Evolutionary conservation across 2,888 invertebrate species (phyloP).

Genomic region (Phorcus lineatus): DNA sequence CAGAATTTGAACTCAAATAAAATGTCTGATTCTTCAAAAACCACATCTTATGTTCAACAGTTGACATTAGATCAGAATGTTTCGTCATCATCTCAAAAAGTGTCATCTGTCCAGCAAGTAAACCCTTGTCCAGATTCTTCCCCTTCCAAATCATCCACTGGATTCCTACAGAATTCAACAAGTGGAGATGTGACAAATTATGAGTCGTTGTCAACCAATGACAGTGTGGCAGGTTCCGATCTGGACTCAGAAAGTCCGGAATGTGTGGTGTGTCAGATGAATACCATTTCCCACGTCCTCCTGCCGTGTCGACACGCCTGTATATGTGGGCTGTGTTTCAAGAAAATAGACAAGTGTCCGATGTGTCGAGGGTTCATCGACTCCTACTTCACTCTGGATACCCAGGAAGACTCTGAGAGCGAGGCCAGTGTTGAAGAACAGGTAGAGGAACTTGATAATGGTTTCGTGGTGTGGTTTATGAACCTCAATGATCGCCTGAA

Average conservation of each 20-base stretch:
- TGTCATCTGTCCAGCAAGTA: too few relatives aligned
- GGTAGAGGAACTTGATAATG: neutral
- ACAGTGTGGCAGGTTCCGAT: neutral
- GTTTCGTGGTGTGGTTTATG: constrained; percentile 15
- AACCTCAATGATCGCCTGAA: constrained; percentile 51
- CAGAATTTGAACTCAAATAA: too few relatives aligned
- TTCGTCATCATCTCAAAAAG: too few relatives aligned
- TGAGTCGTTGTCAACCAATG: too few relatives aligned
- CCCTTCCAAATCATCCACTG: too few relatives aligned
- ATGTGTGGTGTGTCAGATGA: constrained; percentile 89
- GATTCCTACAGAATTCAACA: neutral
- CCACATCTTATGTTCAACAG: too few relatives aligned
- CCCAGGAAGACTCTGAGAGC: neutral
- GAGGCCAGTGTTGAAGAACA: neutral
- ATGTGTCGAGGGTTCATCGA: constrained; percentile 90
- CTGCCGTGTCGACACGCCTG: constrained; percentile 91
- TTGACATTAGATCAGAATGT: too few relatives aligned
- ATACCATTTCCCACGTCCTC: constrained; percentile 86
- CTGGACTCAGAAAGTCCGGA: constrained; percentile 28
- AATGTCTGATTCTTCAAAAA: too few relatives aligned
- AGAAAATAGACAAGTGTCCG: constrained; percentile 88
- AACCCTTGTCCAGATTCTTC: too few relatives aligned
- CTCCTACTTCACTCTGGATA: constrained; percentile 81
- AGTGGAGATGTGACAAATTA: too few relatives aligned
- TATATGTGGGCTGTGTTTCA: constrained; percentile 87